These are phyloP conservation scores for Umimayanthus kanabou DNA, from an alignment of 92 coral and sea anemone genomes.

Conservation along the genomic window DNA sequence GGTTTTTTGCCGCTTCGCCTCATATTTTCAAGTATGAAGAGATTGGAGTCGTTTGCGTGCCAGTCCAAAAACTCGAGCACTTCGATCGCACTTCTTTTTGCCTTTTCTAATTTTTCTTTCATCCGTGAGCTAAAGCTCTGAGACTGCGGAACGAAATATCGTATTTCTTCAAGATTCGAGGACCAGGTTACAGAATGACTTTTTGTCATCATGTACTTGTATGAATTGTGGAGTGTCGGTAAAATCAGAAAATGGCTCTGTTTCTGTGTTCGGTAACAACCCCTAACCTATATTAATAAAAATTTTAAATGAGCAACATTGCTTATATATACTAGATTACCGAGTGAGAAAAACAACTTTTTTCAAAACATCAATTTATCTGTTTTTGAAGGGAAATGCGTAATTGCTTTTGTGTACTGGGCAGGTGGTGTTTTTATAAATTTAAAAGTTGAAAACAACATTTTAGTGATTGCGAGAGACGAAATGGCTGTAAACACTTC, in stretches of 20 bases:
- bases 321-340: not conserved
- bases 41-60: not conserved
- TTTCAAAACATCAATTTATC: constrained; percentile 19
- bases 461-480: not conserved
- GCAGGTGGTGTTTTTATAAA: not conserved
- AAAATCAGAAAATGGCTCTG: not conserved
- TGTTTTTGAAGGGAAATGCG: constrained; percentile 7
- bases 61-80: not conserved
- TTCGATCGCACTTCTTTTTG: constrained; percentile 19
- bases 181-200: constrained; percentile 29
- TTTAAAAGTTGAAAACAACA: too few species aligned
- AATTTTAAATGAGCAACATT: not conserved
- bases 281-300: not conserved
- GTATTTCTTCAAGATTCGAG: constrained; percentile 31
- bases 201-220: not conserved
- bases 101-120: constrained; percentile 31
- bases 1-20: not conserved
- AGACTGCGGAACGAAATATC: constrained; percentile 13
- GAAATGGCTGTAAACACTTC: not conserved
- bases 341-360: constrained; percentile 9
- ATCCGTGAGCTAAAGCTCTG: constrained; percentile 26
- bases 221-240: too few species aligned
- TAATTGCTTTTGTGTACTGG: not conserved
- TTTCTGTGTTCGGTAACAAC: not conserved
- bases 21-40: not conserved